phyloP scores from a whole-genome alignment of 2,888 invertebrate genomes.

The Pyrgus malvae region DNA sequence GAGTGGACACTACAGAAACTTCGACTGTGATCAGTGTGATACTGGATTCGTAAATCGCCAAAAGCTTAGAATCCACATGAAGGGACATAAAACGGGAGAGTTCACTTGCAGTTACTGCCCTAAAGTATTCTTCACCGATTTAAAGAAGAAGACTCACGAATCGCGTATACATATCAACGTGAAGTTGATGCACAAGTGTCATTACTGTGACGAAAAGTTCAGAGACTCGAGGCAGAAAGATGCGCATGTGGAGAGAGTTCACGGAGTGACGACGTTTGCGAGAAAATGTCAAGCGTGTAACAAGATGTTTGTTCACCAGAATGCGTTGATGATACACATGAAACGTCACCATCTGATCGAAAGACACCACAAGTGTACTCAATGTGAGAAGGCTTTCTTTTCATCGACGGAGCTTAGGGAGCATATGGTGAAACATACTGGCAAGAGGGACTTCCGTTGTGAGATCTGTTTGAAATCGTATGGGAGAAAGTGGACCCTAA shows the following conservation, averaged over 20 bases:
- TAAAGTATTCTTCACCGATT: slow-evolving; percentile 43
- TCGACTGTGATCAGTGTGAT: slow-evolving; percentile 67
- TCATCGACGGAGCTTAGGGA: slow-evolving; percentile 45
- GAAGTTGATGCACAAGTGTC: slow-evolving; percentile 44
- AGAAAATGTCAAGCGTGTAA: slow-evolving; percentile 54
- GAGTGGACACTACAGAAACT: slow-evolving; percentile 68
- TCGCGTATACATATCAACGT: slow-evolving; percentile 31
- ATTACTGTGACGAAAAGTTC: slow-evolving; percentile 53
- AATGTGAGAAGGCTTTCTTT: slow-evolving; percentile 56
- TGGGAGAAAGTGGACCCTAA: slow-evolving; percentile 28
- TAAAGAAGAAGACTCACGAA: slow-evolving; percentile 34
- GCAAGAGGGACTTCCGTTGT: slow-evolving; percentile 50
- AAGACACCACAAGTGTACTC: slow-evolving; percentile 47
- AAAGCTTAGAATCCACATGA: slow-evolving; percentile 31
- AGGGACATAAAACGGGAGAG: slow-evolving; percentile 46
- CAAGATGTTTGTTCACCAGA: slow-evolving; percentile 44
- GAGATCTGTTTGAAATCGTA: slow-evolving; percentile 45
- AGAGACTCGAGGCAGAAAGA: slow-evolving; percentile 43
- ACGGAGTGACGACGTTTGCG: slow-evolving; percentile 30
- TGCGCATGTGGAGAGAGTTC: slow-evolving; percentile 36
- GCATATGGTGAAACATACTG: slow-evolving; percentile 53
- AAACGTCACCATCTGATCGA: slow-evolving; percentile 56
- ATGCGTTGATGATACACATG: slow-evolving; percentile 48
- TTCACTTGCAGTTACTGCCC: slow-evolving; percentile 50
- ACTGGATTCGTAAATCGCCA: slow-evolving; percentile 63